Percentiles rank a stretch among this genome's conserved stretches.
phyloP scores from a whole-genome alignment of 1,140 invertebrate genomes.

The Drosophila sucinea region DNA sequence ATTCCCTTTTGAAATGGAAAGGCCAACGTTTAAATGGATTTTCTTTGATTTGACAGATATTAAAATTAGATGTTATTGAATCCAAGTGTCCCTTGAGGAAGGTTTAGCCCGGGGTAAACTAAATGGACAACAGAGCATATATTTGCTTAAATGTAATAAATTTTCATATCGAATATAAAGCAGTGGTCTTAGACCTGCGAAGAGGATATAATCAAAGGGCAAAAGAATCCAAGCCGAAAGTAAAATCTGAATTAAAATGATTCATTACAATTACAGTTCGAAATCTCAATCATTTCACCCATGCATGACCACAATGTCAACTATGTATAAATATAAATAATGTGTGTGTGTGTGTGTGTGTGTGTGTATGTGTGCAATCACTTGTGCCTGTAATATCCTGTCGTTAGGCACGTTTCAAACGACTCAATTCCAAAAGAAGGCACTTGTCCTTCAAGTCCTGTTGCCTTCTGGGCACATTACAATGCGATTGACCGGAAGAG shows the following conservation, averaged over 20 bases:
- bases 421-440: conserved; percentile 45
- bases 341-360: background rate
- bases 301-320: background rate
- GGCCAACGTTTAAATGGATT: too few species aligned
- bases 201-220: background rate
- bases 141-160: too few species aligned
- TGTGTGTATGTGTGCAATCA: conserved; percentile 22
- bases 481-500: conserved; percentile 53
- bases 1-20: too few species aligned
- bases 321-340: background rate
- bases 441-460: conserved; percentile 40
- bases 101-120: too few species aligned
- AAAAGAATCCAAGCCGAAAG: background rate
- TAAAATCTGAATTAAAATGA: conserved; percentile 6
- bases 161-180: too few species aligned
- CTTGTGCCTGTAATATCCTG: conserved; percentile 67
- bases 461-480: conserved; percentile 44
- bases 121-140: background rate
- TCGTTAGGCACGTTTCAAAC: conserved; percentile 50
- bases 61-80: background rate
- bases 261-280: background rate
- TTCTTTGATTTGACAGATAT: background rate
- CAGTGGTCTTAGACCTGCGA: background rate
- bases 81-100: background rate
- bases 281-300: conserved; percentile 1